Evolutionary conservation across 1,140 invertebrate genomes (phyloP), one percentile per base, ranked within the genome.

Genomic region (Euschistus heros): DNA sequence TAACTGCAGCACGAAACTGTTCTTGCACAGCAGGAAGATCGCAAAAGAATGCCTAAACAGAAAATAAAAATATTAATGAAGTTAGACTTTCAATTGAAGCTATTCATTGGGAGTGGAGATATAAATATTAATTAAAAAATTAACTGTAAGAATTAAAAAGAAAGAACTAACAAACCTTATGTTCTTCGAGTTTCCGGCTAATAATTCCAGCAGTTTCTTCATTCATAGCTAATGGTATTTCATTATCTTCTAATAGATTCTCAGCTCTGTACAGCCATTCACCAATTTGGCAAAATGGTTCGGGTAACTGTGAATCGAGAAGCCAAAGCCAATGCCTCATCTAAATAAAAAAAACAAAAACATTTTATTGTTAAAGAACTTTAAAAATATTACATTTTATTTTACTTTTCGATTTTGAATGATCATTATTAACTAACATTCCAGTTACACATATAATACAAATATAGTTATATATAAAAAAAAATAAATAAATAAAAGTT

Each of bases 251-350:
- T 22, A 96, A 77, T 52, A 95, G 74, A 71, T 85, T 84, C 75
- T 97, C 93, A 7, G 92, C 93, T 69, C 84, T 82, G 57, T 87
- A 86, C 14, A 97, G 74, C 91, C 94, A 95, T 73, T 89, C 87
- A n/a, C 90, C 92, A 14, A 94, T 81, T 65, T 84, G 79, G 50
- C 87, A 86, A 57, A 97, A 85, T 71, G 88, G 86, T 37, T 89
- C 89, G 8, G 92, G 91, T 30, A 97, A 76, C 65, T 81, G 80
- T 0, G 87, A 84, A 74, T 97, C 93, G 67, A 96, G 76, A 17
- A 86, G 75, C 87, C 89, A 90, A 54, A 90, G 81, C 91, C 92
- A 94, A 72, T 85, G 82, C 68, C 85, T 80, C 77, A 92, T 82
- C 77, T 92, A 79, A 7, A 37, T 37, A 37, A 37, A 37, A 7